Percentiles rank a stretch among this genome's conserved stretches.
Conservation (phyloP, 2,888 invertebrate genomes). For the Dinocampus coccinellae region DNA sequence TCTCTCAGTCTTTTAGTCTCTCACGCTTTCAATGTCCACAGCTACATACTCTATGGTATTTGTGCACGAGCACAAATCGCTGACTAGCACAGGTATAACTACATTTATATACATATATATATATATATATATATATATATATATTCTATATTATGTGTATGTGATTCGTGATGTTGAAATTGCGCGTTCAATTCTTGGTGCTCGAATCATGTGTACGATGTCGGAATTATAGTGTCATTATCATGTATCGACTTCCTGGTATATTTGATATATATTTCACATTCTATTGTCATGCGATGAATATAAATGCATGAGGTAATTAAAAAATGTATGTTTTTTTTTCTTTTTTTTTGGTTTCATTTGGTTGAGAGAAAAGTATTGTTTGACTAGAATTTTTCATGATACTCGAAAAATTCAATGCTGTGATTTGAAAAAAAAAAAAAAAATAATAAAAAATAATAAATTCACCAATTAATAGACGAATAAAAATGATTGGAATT, state of each 20-base stretch:
- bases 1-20: no score
- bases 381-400: no score
- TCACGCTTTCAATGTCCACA: neutral
- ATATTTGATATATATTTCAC: neutral
- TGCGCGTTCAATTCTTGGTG: neutral
- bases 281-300: neutral
- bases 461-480: no score
- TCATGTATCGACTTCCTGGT: neutral
- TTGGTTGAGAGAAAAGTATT: neutral
- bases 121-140: neutral
- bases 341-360: neutral
- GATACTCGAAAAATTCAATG: no score
- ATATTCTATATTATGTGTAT: neutral
- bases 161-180: constrained; percentile 1
- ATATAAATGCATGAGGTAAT: neutral
- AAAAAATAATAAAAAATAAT: no score
- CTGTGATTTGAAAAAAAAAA: no score
- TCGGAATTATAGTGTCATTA: constrained; percentile 8
- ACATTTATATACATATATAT: neutral
- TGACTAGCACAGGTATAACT: neutral
- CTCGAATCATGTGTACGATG: neutral
- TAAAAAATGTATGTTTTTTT: neutral
- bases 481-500: no score
- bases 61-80: neutral
- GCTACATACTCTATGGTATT: neutral